Conservation (phyloP, 2,797 vertebrate genomes). For the Sciurus vulgaris region DNA sequence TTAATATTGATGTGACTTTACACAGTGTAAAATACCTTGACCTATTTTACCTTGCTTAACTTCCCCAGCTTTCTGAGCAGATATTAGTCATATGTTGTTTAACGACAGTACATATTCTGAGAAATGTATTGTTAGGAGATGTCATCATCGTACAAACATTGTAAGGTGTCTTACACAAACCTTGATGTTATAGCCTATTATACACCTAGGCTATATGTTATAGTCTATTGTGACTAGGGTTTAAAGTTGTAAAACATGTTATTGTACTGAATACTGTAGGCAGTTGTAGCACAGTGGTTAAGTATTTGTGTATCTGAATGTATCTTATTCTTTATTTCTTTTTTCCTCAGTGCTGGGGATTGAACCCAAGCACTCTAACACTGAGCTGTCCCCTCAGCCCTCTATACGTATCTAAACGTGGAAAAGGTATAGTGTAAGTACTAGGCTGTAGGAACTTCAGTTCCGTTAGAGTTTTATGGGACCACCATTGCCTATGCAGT, state of each 20-base stretch:
- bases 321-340: background rate
- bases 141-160: background rate
- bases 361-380: background rate
- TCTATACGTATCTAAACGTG: background rate
- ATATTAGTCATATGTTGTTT: background rate
- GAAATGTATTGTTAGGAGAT: background rate
- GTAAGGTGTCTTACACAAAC: background rate
- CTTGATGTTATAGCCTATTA: background rate
- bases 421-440: background rate
- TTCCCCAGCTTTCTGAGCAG: constrained; percentile 17
- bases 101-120: background rate
- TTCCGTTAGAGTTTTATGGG: background rate
- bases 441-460: background rate
- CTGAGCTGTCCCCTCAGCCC: background rate
- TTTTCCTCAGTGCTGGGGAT: background rate
- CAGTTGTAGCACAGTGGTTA: background rate
- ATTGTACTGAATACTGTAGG: background rate
- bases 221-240: background rate
- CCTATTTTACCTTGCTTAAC: background rate
- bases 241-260: background rate
- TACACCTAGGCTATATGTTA: background rate
- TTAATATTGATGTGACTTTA: background rate
- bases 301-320: background rate
- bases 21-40: background rate
- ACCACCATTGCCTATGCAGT: background rate